Evolutionary conservation across 1,140 invertebrate species (phyloP).

Genomic region (Teleopsis dalmanni): DNA sequence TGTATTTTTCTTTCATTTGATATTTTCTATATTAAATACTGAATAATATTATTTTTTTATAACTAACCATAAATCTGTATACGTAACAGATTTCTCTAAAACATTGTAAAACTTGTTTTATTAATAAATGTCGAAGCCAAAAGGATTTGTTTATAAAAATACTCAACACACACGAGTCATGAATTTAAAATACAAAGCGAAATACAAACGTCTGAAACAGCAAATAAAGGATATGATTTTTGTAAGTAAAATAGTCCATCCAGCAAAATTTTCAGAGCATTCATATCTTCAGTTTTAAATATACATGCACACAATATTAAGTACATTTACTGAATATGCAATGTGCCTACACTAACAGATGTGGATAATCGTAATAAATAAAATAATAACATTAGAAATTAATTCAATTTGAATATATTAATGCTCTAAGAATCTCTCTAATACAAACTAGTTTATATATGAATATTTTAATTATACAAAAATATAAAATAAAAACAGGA

Average conservation of each 20-base stretch:
- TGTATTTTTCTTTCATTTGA: no score
- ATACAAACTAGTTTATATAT: no score
- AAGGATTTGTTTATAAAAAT: conserved; percentile 11
- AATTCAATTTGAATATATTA: not conserved
- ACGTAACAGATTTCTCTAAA: no score
- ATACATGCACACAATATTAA: no score
- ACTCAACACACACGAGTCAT: conserved; percentile 14
- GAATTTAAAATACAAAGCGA: conserved; percentile 50
- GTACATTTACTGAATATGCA: no score
- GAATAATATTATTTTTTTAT: no score
- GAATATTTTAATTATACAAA: conserved; percentile 17
- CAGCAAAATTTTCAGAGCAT: not conserved
- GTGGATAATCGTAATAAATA: no score
- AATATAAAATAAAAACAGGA: no score
- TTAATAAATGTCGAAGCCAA: not conserved
- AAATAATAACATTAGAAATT: no score
- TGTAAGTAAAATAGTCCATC: conserved; percentile 41
- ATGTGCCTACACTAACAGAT: no score
- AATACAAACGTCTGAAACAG: conserved; percentile 48
- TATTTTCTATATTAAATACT: no score
- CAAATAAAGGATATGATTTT: conserved; percentile 50
- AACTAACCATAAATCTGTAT: no score
- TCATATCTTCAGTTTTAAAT: not conserved
- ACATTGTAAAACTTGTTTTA: not conserved
- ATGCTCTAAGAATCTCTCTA: conserved; percentile 1